Conservation (phyloP, 2,888 invertebrate genomes). For the Smittia aterrima region DNA sequence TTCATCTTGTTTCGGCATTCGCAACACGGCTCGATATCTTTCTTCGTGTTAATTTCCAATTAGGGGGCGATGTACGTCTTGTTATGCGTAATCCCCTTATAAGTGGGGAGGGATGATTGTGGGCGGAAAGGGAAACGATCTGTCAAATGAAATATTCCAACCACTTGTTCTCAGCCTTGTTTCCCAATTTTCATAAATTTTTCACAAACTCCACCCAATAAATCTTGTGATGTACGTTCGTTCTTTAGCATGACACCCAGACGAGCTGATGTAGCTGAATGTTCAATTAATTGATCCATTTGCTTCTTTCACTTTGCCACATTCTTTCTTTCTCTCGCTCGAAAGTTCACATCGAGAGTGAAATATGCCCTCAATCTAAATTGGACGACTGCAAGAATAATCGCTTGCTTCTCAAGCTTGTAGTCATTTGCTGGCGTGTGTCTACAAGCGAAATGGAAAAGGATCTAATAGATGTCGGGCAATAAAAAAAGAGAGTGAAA, state of each 20-base stretch:
- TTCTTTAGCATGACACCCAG: background rate
- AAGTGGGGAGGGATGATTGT: background rate
- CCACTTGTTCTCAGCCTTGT: background rate
- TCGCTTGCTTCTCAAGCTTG: background rate
- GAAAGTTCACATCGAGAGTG: background rate
- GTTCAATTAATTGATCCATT: background rate
- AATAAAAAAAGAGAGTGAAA: slow-evolving; percentile 30
- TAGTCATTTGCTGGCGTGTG: background rate
- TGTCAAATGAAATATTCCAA: background rate
- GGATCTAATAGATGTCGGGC: slow-evolving; percentile 13
- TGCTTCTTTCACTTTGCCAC: background rate
- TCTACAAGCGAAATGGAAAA: background rate
- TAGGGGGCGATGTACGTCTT: background rate
- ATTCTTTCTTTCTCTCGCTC: background rate
- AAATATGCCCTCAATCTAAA: background rate
- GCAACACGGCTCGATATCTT: background rate
- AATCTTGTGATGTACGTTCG: background rate
- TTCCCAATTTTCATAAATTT: background rate
- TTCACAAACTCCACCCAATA: background rate
- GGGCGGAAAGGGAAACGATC: background rate
- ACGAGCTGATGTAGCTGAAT: background rate
- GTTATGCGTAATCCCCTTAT: background rate
- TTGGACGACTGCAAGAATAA: background rate
- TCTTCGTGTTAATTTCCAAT: slow-evolving; percentile 3
- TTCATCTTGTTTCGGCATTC: slow-evolving; percentile 4